Evolutionary conservation across 2,888 invertebrate species (phyloP).

Genomic region (Dynastes maya): DNA sequence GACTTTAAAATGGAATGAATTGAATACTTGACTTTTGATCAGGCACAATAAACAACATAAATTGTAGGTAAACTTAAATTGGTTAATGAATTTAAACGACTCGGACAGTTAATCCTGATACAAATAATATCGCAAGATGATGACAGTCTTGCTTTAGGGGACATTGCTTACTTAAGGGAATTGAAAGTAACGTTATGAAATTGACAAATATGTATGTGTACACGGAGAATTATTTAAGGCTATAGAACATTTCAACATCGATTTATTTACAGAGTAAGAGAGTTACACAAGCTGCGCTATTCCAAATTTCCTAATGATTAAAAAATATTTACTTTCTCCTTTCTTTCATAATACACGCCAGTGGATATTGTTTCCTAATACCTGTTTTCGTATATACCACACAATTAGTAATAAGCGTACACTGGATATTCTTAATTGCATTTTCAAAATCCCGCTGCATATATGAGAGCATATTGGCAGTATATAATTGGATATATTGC

Average conservation of each 20-base stretch:
- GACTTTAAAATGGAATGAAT: constrained; percentile 30
- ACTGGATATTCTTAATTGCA: constrained; percentile 25
- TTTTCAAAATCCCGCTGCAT: not conserved
- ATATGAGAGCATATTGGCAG: no score
- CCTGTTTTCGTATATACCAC: not conserved
- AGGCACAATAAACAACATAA: constrained; percentile 22
- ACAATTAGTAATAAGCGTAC: not conserved
- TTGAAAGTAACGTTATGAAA: constrained; percentile 19
- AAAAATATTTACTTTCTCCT: constrained; percentile 46
- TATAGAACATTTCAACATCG: constrained; percentile 19
- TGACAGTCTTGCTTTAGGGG: constrained; percentile 15
- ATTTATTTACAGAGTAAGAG: constrained; percentile 30
- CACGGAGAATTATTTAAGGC: constrained; percentile 5
- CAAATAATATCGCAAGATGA: constrained; percentile 22
- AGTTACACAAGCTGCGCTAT: constrained; percentile 28
- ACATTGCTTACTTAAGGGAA: not conserved
- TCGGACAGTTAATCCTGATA: constrained; percentile 2
- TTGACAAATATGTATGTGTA: constrained; percentile 2
- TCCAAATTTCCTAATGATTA: constrained; percentile 39
- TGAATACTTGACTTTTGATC: constrained; percentile 39
- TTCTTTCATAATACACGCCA: constrained; percentile 43
- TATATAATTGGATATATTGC: no score
- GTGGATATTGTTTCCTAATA: constrained; percentile 37
- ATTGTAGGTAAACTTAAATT: constrained; percentile 23
- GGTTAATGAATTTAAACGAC: constrained; percentile 17